Base-by-base conservation (phyloP, 1,140 invertebrate species). In the Sarcophaga peregrina region DNA sequence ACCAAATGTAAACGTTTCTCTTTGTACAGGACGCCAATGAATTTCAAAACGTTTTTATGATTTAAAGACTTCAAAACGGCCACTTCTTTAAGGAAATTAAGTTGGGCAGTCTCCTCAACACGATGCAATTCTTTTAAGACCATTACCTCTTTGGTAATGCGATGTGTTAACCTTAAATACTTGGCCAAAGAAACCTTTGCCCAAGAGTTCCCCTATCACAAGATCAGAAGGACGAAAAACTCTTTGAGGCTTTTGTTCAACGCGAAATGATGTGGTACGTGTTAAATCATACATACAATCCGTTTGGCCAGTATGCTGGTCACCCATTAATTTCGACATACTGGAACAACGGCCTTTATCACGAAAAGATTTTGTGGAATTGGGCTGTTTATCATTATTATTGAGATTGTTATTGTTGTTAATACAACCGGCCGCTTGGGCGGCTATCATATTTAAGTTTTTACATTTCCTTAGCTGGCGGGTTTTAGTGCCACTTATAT, bases 11-110 rank as follows among this genome's bases (percentile, higher is more conserved):
- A 91, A 78, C 97, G 95, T 86, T 96, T 95, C 76, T 98, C 97
- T 90, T 97, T 97, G 90, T 98, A 98, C 58, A 99, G 91, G 4
- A 99, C 97, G 0, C 97, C 97, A 83, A 98, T 96, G 88, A 99
- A 98, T 68, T 96, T 93, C 68, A 98, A 91, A 54, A 98, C 97
- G 91, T 98, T 97, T 7, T 95, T 95, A 91, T 98, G 97, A 86
- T 95, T 93, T 74, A 98, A 91, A 80, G 95, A 96, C 10, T 97
- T 93, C 47, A 98, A 91, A 17, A 98, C 96, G 9, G 97, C 97
- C 72, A 97, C 97, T 93, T 98, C 97, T 92, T 98, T 98, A 13
- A 98, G 91, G 90, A 98, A 98, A 91, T 97, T 97, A 85, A 96
- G 95, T 87, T 98, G 97, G 0, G 97, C 97, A 88, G 97, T 96